A percentile compares a stretch with the other conserved stretches of the same genome.
Evolutionary conservation across 2,113 vertebrate genomes (phyloP).

Genomic region (Speoplatyrhinus poulsoni): DNA sequence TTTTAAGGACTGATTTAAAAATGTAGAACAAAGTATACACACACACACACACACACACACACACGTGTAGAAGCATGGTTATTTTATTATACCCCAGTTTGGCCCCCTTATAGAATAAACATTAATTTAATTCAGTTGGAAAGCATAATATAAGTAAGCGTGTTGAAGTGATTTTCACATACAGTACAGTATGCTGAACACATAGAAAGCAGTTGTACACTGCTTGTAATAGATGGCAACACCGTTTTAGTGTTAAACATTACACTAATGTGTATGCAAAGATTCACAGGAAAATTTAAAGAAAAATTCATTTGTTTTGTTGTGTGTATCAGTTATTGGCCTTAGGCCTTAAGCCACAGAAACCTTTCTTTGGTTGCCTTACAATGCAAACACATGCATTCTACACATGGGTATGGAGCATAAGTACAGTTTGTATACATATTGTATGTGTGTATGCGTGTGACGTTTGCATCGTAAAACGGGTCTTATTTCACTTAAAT

Average conservation of each 20-base stretch:
- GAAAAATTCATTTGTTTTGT: conserved; percentile 1
- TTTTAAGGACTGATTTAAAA: neutral
- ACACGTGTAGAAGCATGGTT: neutral
- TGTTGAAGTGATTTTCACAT: neutral
- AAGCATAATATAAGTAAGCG: neutral
- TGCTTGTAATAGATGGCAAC: neutral
- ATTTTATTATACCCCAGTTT: neutral
- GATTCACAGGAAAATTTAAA: neutral
- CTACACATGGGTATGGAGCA: neutral
- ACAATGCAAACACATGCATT: conserved; percentile 47
- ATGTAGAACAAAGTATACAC: conserved; percentile 20
- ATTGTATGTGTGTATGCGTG: conserved; percentile 15
- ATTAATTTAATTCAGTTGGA: conserved; percentile 5
- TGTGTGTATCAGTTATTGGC: conserved; percentile 41
- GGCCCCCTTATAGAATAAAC: conserved; percentile 14
- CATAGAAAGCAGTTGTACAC: neutral
- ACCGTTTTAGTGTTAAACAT: neutral
- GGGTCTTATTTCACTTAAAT: neutral
- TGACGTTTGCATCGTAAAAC: conserved; percentile 6
- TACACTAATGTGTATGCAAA: neutral
- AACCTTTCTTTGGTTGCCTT: conserved; percentile 71
- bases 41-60: neutral
- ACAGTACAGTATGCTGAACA: conserved; percentile 7
- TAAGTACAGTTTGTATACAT: neutral
- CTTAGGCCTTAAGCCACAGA: conserved; percentile 44